These are phyloP conservation scores for Xenopus laevis DNA, from an alignment of 2,113 vertebrate genomes.

Conservation along the genomic window DNA sequence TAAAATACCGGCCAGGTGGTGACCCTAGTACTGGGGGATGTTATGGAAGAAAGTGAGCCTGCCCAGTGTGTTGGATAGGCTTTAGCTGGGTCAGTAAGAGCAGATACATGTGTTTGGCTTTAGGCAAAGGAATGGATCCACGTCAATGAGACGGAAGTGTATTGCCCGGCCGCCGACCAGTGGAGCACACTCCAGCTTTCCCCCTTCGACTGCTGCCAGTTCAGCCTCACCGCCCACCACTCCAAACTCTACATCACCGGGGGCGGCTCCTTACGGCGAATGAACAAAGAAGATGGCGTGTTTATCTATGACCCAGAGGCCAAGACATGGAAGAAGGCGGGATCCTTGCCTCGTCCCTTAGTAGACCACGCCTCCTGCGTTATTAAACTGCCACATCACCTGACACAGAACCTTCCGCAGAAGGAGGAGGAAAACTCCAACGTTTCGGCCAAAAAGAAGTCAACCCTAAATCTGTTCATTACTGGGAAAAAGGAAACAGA, in stretches of 20 bases:
- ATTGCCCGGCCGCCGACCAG: slow-evolving; percentile 51
- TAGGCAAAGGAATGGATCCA: slow-evolving; percentile 51
- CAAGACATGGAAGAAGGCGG: slow-evolving; percentile 40
- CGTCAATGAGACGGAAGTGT: slow-evolving; percentile 47
- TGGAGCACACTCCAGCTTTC: slow-evolving; percentile 46
- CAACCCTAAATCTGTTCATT: slow-evolving; percentile 39
- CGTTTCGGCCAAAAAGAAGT: neutral
- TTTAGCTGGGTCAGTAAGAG: too few species aligned
- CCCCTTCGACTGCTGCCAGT: slow-evolving; percentile 51
- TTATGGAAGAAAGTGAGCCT: too few species aligned
- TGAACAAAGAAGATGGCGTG: slow-evolving; percentile 48
- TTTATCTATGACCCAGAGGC: slow-evolving; percentile 48
- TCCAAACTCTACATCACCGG: slow-evolving; percentile 42
- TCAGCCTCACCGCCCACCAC: slow-evolving; percentile 42
- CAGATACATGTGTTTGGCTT: neutral
- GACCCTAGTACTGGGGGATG: too few species aligned
- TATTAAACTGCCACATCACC: slow-evolving; percentile 39
- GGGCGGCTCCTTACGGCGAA: slow-evolving; percentile 41
- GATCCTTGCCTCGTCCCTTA: slow-evolving; percentile 49
- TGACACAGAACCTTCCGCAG: neutral
- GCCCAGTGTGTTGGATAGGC: too few species aligned
- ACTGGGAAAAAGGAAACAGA: slow-evolving; percentile 17
- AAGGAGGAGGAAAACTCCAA: neutral
- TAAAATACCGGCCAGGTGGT: too few species aligned
- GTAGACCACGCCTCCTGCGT: slow-evolving; percentile 53